phyloP scores from a whole-genome alignment of 2,113 vertebrate genomes.

The Polyodon spathula region DNA sequence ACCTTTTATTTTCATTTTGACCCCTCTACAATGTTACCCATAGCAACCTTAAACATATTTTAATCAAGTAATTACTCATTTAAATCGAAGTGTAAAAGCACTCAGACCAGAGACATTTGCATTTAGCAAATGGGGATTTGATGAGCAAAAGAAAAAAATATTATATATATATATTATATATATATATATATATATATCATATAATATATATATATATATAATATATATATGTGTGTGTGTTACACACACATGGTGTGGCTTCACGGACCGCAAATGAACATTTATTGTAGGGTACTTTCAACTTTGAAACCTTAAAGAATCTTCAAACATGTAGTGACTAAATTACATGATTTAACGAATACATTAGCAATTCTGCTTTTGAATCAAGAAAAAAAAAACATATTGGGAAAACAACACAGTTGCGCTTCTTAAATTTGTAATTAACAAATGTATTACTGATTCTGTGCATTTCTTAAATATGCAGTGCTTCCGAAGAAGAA shows the following conservation, averaged over 20 bases:
- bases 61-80: constrained; percentile 81
- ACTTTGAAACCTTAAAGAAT: too few species aligned
- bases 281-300: too few species aligned
- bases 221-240: too few species aligned
- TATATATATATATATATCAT: constrained; percentile 83
- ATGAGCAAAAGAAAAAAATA: constrained; percentile 79
- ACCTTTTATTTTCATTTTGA: constrained; percentile 75
- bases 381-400: constrained; percentile 46
- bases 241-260: too few species aligned
- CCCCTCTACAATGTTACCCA: constrained; percentile 77
- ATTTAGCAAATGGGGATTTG: constrained; percentile 81
- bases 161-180: too few species aligned
- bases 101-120: constrained; percentile 78
- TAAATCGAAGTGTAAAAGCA: constrained; percentile 79
- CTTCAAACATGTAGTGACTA: too few species aligned
- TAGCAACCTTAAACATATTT: constrained; percentile 79
- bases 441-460: constrained; percentile 84
- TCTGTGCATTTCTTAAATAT: constrained; percentile 78
- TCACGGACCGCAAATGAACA: too few species aligned
- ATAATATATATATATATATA: constrained; percentile 48
- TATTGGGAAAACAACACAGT: constrained; percentile 76
- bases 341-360: constrained; percentile 75
- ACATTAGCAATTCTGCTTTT: constrained; percentile 74
- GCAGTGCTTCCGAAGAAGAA: constrained; percentile 74
- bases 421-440: constrained; percentile 82